Percentiles rank a stretch among this genome's conserved stretches.
Conservation (phyloP, 2,888 invertebrate genomes). For the Cantharis rufa region DNA sequence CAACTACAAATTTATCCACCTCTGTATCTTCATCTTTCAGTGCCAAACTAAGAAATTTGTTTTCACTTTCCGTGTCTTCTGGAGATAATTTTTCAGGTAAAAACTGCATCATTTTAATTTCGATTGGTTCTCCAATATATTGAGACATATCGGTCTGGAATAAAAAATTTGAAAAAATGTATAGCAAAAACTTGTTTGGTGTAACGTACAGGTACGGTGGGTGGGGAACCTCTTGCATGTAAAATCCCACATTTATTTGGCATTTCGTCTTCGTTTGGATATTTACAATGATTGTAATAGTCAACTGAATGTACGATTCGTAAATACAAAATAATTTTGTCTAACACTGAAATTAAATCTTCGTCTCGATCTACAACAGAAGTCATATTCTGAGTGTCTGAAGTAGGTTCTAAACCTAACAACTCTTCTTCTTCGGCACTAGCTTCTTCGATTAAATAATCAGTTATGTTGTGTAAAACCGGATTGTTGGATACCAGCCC, state of each 20-base stretch:
- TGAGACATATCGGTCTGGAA: slow-evolving; percentile 67
- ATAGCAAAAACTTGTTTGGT: neutral
- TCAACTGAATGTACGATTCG: slow-evolving; percentile 98
- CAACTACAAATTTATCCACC: slow-evolving; percentile 92
- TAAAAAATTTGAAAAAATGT: neutral
- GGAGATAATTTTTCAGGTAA: slow-evolving; percentile 76
- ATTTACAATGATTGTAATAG: slow-evolving; percentile 98
- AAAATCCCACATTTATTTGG: slow-evolving; percentile 98
- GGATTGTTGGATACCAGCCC: slow-evolving; percentile 88
- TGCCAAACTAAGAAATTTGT: slow-evolving; percentile 50
- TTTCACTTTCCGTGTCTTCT: slow-evolving; percentile 66
- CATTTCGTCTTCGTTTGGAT: slow-evolving; percentile 99
- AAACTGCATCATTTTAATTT: slow-evolving; percentile 87
- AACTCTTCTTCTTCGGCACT: slow-evolving; percentile 97
- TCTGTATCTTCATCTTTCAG: slow-evolving; percentile 65
- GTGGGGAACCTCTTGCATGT: slow-evolving; percentile 91
- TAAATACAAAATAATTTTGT: slow-evolving; percentile 87
- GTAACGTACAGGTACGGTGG: slow-evolving; percentile 71
- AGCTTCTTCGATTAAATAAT: slow-evolving; percentile 96
- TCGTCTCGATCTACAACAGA: slow-evolving; percentile 71
- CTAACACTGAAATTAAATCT: slow-evolving; percentile 70
- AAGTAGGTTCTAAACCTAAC: slow-evolving; percentile 67
- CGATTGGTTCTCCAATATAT: slow-evolving; percentile 80
- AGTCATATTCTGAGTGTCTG: slow-evolving; percentile 56
- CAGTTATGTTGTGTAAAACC: slow-evolving; percentile 93